These are phyloP conservation scores for Pachypsylla venusta DNA, from an alignment of 1,140 invertebrate genomes.

Conservation along the genomic window DNA sequence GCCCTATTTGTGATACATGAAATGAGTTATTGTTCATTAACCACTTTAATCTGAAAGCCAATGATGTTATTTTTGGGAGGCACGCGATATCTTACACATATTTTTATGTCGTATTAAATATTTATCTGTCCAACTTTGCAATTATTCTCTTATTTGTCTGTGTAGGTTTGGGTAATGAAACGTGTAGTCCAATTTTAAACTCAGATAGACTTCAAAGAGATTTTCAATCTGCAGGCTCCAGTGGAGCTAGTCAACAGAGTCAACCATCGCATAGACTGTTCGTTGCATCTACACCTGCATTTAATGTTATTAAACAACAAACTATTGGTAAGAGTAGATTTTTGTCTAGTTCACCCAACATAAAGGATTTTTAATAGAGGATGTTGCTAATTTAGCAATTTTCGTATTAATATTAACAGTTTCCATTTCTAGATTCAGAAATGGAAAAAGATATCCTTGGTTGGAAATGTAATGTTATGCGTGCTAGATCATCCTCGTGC, in stretches of 20 bases:
- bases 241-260: not conserved
- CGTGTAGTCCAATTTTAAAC: slow-evolving; percentile 4
- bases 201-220: slow-evolving; percentile 7
- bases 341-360: too few relatives aligned
- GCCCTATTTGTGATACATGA: too few relatives aligned
- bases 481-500: too few relatives aligned
- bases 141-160: not conserved
- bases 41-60: too few relatives aligned
- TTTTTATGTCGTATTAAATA: not conserved
- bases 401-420: too few relatives aligned
- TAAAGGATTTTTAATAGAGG: too few relatives aligned
- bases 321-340: too few relatives aligned
- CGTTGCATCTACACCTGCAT: slow-evolving; percentile 5
- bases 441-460: too few relatives aligned
- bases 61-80: not conserved
- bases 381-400: too few relatives aligned
- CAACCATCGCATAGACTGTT: slow-evolving; percentile 1
- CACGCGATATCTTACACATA: not conserved
- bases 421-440: too few relatives aligned
- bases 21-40: too few relatives aligned
- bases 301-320: not conserved
- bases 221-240: not conserved
- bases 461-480: too few relatives aligned
- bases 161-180: slow-evolving; percentile 2
- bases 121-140: not conserved